Conservation (phyloP, 2,888 invertebrate genomes). For the Tipula lateralis region DNA sequence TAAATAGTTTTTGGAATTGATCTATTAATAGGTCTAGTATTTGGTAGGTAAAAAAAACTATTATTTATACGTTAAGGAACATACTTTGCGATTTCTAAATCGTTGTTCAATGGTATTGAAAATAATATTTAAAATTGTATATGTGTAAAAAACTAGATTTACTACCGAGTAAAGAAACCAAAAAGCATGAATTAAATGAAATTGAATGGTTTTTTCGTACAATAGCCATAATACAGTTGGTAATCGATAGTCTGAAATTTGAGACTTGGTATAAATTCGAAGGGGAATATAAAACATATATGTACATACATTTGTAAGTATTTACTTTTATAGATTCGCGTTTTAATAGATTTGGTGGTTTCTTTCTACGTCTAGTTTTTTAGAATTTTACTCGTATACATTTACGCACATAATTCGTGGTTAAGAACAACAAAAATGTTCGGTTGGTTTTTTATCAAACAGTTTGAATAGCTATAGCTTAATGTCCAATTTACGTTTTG, state of each 20-base stretch:
- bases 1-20: background rate
- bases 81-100: background rate
- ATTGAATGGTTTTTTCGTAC: background rate
- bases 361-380: too few species aligned
- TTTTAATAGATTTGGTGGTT: too few species aligned
- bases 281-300: background rate
- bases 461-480: too few species aligned
- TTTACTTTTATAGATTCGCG: too few species aligned
- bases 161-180: background rate
- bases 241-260: background rate
- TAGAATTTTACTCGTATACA: too few species aligned
- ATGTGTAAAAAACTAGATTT: background rate
- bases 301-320: too few species aligned
- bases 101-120: background rate
- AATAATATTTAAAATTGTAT: background rate
- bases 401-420: too few species aligned
- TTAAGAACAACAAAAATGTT: too few species aligned
- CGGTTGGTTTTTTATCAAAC: too few species aligned
- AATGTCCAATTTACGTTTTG: too few species aligned
- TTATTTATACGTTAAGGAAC: too few species aligned
- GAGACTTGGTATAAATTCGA: background rate
- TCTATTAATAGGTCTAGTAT: background rate
- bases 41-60: background rate
- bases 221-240: background rate
- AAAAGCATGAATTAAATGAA: background rate